Base-by-base conservation (phyloP, 92 coral and sea anemone species). In the Parazoanthus darwini region DNA sequence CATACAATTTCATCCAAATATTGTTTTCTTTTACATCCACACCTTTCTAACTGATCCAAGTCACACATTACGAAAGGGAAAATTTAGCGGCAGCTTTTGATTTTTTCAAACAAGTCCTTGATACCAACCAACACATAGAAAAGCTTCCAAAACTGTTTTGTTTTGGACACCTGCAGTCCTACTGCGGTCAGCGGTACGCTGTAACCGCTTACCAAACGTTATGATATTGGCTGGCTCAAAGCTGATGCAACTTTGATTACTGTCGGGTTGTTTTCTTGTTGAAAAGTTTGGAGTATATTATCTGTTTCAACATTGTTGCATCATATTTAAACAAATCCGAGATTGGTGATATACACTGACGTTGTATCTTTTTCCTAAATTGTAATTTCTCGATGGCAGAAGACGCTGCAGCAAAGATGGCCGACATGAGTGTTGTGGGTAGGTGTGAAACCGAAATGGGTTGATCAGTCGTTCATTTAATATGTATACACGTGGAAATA, bases 351-450 rank as follows among this genome's bases (percentile, higher is more conserved):
- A 15, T 59, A 46, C 15, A 43, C 66, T 43, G 46, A 22, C 25
- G 25, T 7, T 26, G 44, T 23, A 16, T 25, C 35, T 29, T 16
- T 25, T 14, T 65, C 43, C 44, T 43, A 26, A 26, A 72, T 6
- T 84, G 8, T 16, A 3, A 6, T 71, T 76, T 84, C 46, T 48
- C 23, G 79, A 84, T 84, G 87, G 87, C 87, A 44, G 79, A 44
- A 54, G 79, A 84, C 54, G 43, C 67, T 26, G 67, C 78, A 26
- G 78, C 75, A 48, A 84, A 84, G 75, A 84, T 84, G 79, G 87
- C 87, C 39, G 78, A 70, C 78, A 25, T 84, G 87, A 84, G 54
- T 26, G 87, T 84, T 25, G 78, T 66, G 8, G 87, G 87, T 83
- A 67, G 35, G 86, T 67, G 46, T 78, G 15, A 10, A 38, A 20